Percentiles rank a stretch among this genome's conserved stretches.
These are phyloP conservation scores for Drosophila cardini DNA, from an alignment of 1,140 invertebrate genomes.

Conservation along the genomic window DNA sequence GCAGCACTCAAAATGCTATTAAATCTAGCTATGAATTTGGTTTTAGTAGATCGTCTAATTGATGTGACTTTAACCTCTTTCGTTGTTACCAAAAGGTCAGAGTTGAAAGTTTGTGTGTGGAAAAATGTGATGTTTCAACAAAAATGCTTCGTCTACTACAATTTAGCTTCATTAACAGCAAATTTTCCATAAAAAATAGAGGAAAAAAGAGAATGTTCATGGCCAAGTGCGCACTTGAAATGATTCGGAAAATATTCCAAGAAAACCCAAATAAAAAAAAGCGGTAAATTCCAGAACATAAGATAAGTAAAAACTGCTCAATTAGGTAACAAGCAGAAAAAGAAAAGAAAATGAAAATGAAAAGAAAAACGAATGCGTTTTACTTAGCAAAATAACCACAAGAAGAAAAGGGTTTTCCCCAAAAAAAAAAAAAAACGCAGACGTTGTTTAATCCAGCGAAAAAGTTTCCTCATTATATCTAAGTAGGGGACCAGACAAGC, in stretches of 20 bases:
- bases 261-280: slow-evolving; percentile 8
- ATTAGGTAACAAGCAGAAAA: slow-evolving; percentile 45
- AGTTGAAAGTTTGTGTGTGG: slow-evolving; percentile 19
- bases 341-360: neutral
- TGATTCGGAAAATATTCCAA: slow-evolving; percentile 60
- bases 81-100: slow-evolving; percentile 62
- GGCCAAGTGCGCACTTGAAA: slow-evolving; percentile 58
- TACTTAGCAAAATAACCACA: slow-evolving; percentile 12
- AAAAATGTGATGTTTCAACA: slow-evolving; percentile 25
- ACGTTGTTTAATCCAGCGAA: slow-evolving; percentile 39
- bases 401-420: slow-evolving; percentile 60
- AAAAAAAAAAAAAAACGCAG: slow-evolving; percentile 6
- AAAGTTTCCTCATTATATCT: slow-evolving; percentile 68
- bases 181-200: slow-evolving; percentile 28
- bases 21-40: slow-evolving; percentile 9
- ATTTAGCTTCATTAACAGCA: slow-evolving; percentile 69
- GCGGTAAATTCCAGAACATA: slow-evolving; percentile 28
- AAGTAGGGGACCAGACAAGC: slow-evolving; percentile 50
- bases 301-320: slow-evolving; percentile 69
- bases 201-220: slow-evolving; percentile 25
- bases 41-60: slow-evolving; percentile 15
- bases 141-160: slow-evolving; percentile 21
- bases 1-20: slow-evolving; percentile 29
- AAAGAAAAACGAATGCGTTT: slow-evolving; percentile 7
- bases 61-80: slow-evolving; percentile 25